phyloP scores from a whole-genome alignment of 53 echinoderm and acorn worm species.

The Temnopleurus reevesii region DNA sequence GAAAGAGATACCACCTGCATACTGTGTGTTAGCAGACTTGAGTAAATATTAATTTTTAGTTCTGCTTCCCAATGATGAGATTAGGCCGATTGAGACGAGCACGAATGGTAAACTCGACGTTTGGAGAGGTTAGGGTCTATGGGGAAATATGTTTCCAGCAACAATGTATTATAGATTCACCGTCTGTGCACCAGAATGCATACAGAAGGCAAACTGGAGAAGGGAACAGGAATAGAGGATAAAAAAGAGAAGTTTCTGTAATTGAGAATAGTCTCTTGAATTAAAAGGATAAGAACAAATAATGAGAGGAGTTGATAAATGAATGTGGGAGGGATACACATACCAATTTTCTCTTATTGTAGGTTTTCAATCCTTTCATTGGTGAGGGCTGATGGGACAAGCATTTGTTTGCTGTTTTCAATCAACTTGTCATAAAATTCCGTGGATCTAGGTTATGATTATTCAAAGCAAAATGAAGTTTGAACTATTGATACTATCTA shows the following conservation, averaged over 20 bases:
- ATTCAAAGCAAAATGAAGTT: too few species aligned
- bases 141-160: constrained; percentile 37
- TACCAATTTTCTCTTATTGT: neutral
- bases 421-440: too few species aligned
- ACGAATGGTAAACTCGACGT: constrained; percentile 43
- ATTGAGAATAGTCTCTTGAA: neutral
- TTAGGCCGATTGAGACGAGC: constrained; percentile 42
- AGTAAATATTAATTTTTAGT: constrained; percentile 59
- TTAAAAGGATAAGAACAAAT: neutral
- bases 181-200: constrained; percentile 5
- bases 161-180: constrained; percentile 23
- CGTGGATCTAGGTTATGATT: too few species aligned
- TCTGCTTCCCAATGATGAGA: constrained; percentile 48
- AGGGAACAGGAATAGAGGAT: neutral
- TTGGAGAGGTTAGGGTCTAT: constrained; percentile 18
- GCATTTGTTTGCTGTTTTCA: too few species aligned
- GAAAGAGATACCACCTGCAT: constrained; percentile 52
- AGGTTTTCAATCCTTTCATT: neutral
- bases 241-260: neutral
- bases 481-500: too few species aligned
- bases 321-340: neutral
- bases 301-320: neutral
- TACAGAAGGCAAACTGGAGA: neutral
- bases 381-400: too few species aligned
- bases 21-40: constrained; percentile 33